Conservation (phyloP, 2,113 vertebrate genomes). For the Acanthisitta chloris region DNA sequence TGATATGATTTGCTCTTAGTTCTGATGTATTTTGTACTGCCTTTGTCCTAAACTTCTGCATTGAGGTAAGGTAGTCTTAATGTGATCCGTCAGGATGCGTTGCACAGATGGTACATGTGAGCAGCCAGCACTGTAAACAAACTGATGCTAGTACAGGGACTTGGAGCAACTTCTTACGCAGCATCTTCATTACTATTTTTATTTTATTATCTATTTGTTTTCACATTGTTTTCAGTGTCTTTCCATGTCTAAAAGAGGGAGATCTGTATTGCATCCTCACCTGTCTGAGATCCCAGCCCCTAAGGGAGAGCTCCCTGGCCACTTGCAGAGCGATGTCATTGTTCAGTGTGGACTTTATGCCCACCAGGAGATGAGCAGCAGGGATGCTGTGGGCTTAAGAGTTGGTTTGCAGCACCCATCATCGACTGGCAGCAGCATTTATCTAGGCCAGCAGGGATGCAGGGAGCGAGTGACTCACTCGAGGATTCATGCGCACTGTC, state of each 20-base stretch:
- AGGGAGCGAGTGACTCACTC: conserved; percentile 52
- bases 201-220: neutral
- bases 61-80: neutral
- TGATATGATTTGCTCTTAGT: neutral
- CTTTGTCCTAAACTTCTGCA: neutral
- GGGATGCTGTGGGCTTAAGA: neutral
- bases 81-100: neutral
- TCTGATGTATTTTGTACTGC: neutral
- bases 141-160: neutral
- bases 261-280: neutral
- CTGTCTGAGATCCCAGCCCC: neutral
- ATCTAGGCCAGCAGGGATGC: conserved; percentile 60
- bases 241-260: neutral
- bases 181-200: neutral
- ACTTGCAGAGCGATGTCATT: neutral
- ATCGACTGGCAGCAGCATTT: conserved; percentile 13
- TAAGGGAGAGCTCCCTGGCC: neutral
- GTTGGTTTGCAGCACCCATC: conserved; percentile 23
- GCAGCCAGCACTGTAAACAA: neutral
- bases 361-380: neutral
- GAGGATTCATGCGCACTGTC: neutral
- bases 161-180: neutral
- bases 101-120: neutral
- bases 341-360: neutral
- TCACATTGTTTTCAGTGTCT: neutral